Evolutionary conservation across 53 echinoderm and acorn worm genomes (phyloP), one percentile per base, ranked within the genome.

Genomic region (Arbacia lixula): DNA sequence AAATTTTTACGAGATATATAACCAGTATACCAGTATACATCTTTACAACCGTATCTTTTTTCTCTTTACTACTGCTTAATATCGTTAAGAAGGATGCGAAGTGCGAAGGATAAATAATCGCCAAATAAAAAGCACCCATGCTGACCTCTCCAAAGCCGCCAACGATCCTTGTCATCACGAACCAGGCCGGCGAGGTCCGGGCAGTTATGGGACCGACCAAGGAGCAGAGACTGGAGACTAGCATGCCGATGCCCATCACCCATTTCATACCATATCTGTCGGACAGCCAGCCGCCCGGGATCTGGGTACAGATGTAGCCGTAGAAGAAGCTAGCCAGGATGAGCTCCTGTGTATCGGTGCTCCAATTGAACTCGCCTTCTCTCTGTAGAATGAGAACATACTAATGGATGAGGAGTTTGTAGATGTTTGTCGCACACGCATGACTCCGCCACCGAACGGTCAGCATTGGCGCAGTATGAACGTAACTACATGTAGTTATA

Each of bases 231-330:
- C 71, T 72, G 28, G 60, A 34, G 9, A 83, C 46, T 3, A 83
- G 76, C 16, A 88, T 21, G 10, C 83, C 83, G 19, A 82, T 10
- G 33, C 71, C 83, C 12, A 72, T 36, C 12, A 88, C 61, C 57
- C 58, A 61, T 35, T 71, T 55, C 62, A 60, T 71, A 6, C 68
- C 68, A 29, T 57, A 83, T 9, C 24, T 60, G 61, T 83, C 82
- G 16, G 79, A 24, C 19, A 82, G 60, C 58, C 88, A 88, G 26
- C 54, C 58, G 17, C 83, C 88, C 4, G 78, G 78, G 26, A 60
- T 60, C 21, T 78, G 78, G 39, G 78, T 60, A 6, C 57, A 2
- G 9, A 60, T 3, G 41, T 60, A 78, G 26, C 78, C 78, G 16
- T 78, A 78, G 60, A 38, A 60, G 60, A 78, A 78, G 1, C 58